A percentile compares a stretch with the other conserved stretches of the same genome.
These are phyloP conservation scores for Clarias macrocephalus DNA, from an alignment of 2,113 vertebrate species.

Conservation along the genomic window DNA sequence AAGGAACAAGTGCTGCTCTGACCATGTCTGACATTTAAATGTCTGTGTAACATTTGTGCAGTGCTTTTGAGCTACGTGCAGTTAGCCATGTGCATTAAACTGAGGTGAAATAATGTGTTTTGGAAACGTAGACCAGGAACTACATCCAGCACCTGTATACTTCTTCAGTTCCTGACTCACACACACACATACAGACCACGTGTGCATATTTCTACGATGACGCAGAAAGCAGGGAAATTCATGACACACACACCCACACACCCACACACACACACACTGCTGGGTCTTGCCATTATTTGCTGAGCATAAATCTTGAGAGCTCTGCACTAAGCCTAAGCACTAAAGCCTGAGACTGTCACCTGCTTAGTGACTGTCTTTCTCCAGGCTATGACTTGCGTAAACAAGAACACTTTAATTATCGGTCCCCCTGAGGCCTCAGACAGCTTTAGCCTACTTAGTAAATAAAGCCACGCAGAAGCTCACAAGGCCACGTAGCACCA, in stretches of 20 bases:
- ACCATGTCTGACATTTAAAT: neutral
- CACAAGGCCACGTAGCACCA: neutral
- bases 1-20: too few relatives aligned
- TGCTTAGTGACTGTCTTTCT: neutral
- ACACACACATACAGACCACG: neutral
- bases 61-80: neutral
- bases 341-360: neutral
- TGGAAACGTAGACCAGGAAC: neutral
- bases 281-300: neutral
- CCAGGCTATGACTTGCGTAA: neutral
- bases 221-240: neutral
- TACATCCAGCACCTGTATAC: neutral
- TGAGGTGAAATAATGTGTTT: neutral
- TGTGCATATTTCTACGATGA: neutral
- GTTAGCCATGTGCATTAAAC: neutral
- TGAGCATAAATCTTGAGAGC: neutral
- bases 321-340: too few relatives aligned
- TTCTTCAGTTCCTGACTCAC: neutral
- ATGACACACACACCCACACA: conserved; percentile 1
- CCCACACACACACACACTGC: neutral
- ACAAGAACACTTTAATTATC: conserved; percentile 13
- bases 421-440: neutral
- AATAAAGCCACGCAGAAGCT: neutral
- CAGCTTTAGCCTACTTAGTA: neutral
- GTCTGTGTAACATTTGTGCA: neutral